Conservation (phyloP, 2,888 invertebrate genomes). For the Neria commutata region DNA sequence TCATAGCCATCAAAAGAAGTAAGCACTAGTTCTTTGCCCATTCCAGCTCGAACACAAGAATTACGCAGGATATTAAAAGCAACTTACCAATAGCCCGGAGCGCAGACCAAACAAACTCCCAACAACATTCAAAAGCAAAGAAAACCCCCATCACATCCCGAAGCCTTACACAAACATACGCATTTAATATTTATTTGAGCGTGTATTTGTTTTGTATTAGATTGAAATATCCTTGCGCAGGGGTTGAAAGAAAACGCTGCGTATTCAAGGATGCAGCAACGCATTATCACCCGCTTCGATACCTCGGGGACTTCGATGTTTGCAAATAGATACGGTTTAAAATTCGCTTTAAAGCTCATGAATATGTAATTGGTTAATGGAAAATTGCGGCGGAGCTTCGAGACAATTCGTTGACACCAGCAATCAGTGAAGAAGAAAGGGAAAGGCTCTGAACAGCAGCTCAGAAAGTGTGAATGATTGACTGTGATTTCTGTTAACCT, state of each 20-base stretch:
- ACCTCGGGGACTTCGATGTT: neutral
- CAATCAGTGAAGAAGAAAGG: too few species aligned
- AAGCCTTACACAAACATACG: slow-evolving; percentile 19
- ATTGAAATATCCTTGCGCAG: neutral
- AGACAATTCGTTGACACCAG: too few species aligned
- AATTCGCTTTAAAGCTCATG: neutral
- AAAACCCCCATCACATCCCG: neutral
- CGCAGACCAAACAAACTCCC: too few species aligned
- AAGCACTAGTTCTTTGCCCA: neutral
- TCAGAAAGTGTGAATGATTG: too few species aligned
- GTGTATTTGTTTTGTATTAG: slow-evolving; percentile 44
- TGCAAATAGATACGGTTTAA: neutral
- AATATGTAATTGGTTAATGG: neutral
- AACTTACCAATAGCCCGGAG: slow-evolving; percentile 28
- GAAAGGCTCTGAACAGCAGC: too few species aligned
- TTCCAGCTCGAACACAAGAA: neutral
- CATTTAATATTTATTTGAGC: slow-evolving; percentile 44
- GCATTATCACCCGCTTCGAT: slow-evolving; percentile 2
- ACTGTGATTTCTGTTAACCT: too few species aligned
- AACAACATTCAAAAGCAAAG: slow-evolving; percentile 6
- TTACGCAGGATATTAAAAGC: slow-evolving; percentile 31
- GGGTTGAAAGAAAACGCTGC: neutral
- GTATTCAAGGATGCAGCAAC: neutral
- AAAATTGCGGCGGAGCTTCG: neutral
- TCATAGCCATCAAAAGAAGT: neutral